Evolutionary conservation across 1,140 invertebrate species (phyloP), one percentile per base, ranked within the genome.

Genomic region (Drosophila biarmipes): DNA sequence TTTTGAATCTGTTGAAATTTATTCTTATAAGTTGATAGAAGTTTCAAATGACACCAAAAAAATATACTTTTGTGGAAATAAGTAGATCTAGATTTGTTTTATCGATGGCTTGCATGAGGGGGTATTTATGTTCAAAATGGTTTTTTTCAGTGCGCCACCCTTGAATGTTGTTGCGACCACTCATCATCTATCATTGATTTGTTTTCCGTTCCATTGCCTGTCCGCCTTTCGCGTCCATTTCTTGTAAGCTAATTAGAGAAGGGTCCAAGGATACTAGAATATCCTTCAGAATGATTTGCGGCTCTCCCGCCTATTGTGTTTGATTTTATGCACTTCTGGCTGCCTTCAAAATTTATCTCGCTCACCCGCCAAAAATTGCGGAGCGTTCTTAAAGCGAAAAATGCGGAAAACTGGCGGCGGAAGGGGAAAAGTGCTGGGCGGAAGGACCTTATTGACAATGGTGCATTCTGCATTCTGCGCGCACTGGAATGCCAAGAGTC

Each of bases 401-500:
- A 42, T 40, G 38, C 3, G 15, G 12, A 3, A 24, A 24, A 24
- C 3, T 24, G 2, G 15, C 19, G 46, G 21, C 10, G 14, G 35
- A 14, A 31, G 31, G 7, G 62, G 24, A 14, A 11, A 10, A 34
- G 31, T 38, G 38, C n/a, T 42, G 62, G 48, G 64, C n/a, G 38
- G 19, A 51, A 24, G 58, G 27, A 24, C 27, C n/a, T 61, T 68
- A 68, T 61, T 58, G 64, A 68, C 64, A 61, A 61, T 68, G 56
- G 64, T 61, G 56, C 58, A 57, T 57, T 34, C 48, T 71, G 64
- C 67, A 71, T 57, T 62, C 29, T 49, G 42, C 29, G 42, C 49
- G 49, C 53, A 34, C 17, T 45, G 67, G 66, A 72, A 69, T 72
- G 68, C 67, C 66, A 72, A 72, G 68, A 72, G 56, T 61, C 40